These are phyloP conservation scores for Drosophila neutralis DNA, from an alignment of 2,888 invertebrate species.

Conservation along the genomic window DNA sequence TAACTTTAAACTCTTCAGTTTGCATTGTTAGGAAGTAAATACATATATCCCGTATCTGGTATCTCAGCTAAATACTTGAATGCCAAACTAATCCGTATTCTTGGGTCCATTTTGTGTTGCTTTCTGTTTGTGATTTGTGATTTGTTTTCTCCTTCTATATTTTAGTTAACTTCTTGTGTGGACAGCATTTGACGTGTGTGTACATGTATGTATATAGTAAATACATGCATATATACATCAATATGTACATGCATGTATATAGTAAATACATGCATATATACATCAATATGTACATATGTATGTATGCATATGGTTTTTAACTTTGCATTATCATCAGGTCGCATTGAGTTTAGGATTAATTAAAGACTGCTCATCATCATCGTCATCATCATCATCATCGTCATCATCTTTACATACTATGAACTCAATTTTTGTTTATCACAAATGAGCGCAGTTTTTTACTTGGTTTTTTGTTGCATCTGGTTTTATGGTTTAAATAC, in stretches of 20 bases:
- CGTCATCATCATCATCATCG: slow-evolving; percentile 9
- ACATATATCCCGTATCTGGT: slow-evolving; percentile 18
- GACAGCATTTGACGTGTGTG: slow-evolving; percentile 43
- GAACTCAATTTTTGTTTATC: slow-evolving; percentile 55
- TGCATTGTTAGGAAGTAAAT: slow-evolving; percentile 36
- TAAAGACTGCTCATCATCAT: slow-evolving; percentile 19
- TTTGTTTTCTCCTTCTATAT: slow-evolving; percentile 7
- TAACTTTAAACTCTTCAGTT: slow-evolving; percentile 30
- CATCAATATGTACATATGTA: slow-evolving; percentile 14
- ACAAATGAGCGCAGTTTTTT: slow-evolving; percentile 49
- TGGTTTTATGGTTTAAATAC: slow-evolving; percentile 18
- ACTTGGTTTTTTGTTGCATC: slow-evolving; percentile 13
- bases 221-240: slow-evolving; percentile 12
- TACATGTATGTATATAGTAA: slow-evolving; percentile 13
- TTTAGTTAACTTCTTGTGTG: slow-evolving; percentile 62
- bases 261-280: slow-evolving; percentile 11
- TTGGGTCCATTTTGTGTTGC: slow-evolving; percentile 36
- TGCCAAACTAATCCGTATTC: slow-evolving; percentile 19
- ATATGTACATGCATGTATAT: slow-evolving; percentile 11
- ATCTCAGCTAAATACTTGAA: slow-evolving; percentile 31
- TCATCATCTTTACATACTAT: slow-evolving; percentile 16
- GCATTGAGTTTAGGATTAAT: slow-evolving; percentile 70
- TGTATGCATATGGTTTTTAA: slow-evolving; percentile 13
- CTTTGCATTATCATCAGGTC: slow-evolving; percentile 62
- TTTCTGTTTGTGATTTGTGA: slow-evolving; percentile 19